Percentiles rank a stretch among this genome's conserved stretches.
phyloP scores from a whole-genome alignment of 2,888 invertebrate genomes.

The Troides helena region DNA sequence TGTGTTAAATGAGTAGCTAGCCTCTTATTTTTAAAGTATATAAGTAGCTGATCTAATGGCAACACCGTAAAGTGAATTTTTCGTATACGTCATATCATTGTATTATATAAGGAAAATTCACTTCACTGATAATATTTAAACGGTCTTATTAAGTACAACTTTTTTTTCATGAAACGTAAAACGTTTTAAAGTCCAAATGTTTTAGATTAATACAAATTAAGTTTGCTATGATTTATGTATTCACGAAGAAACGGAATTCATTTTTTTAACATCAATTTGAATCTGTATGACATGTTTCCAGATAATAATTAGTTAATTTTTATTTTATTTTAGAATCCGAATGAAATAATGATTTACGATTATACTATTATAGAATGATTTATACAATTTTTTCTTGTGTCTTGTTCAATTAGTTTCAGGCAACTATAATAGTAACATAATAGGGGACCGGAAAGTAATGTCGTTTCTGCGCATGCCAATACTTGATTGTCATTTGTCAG shows the following conservation, averaged over 20 bases:
- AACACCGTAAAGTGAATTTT: neutral
- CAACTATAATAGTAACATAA: neutral
- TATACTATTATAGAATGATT: neutral
- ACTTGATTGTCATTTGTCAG: no score
- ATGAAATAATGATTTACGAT: neutral
- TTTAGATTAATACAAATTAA: neutral
- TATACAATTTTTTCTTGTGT: no score
- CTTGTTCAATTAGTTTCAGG: neutral
- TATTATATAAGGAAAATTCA: neutral
- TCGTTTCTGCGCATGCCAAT: no score
- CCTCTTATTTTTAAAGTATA: neutral
- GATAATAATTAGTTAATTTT: neutral
- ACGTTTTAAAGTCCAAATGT: neutral
- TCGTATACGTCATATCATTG: neutral
- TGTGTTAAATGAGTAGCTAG: neutral
- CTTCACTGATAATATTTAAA: neutral
- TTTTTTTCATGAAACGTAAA: neutral
- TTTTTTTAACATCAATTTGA: neutral
- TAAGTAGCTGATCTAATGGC: neutral
- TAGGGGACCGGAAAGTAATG: no score
- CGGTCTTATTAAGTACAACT: neutral
- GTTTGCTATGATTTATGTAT: neutral
- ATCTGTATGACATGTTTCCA: neutral
- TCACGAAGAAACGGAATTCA: neutral
- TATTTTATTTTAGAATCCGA: neutral